These are phyloP conservation scores for Melieria omissa DNA, from an alignment of 2,888 invertebrate species.

Conservation along the genomic window DNA sequence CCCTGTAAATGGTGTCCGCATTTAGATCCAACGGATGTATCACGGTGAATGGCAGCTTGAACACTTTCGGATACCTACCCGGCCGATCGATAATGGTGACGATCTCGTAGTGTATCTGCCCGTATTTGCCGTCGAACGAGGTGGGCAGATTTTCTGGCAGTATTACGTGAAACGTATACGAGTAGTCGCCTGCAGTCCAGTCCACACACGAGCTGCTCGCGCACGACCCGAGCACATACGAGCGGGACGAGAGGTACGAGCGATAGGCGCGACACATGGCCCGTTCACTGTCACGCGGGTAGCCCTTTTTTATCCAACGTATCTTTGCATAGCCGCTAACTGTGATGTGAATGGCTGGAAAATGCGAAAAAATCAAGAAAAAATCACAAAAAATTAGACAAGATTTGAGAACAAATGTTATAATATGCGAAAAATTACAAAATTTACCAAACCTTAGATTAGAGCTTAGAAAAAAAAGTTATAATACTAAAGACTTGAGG, in stretches of 20 bases:
- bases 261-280: constrained; percentile 65
- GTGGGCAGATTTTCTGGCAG: constrained; percentile 74
- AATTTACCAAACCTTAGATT: too few species aligned
- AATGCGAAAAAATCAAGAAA: not conserved
- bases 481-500: too few species aligned
- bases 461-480: too few species aligned
- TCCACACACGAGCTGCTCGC: constrained; percentile 71
- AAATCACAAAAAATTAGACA: not conserved
- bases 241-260: constrained; percentile 64
- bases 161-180: constrained; percentile 82
- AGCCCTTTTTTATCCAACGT: constrained; percentile 67
- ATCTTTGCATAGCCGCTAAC: constrained; percentile 66
- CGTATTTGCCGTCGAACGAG: constrained; percentile 81
- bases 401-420: not conserved
- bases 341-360: constrained; percentile 67
- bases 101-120: constrained; percentile 82
- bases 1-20: constrained; percentile 75
- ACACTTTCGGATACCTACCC: constrained; percentile 86
- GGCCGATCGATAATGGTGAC: constrained; percentile 84
- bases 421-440: constrained; percentile 1
- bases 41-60: constrained; percentile 83
- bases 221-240: constrained; percentile 63
- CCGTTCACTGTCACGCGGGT: constrained; percentile 65
- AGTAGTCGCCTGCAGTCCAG: constrained; percentile 75
- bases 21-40: constrained; percentile 85